Conservation (phyloP, 1,140 invertebrate genomes). For the Temnothorax nylanderi region DNA sequence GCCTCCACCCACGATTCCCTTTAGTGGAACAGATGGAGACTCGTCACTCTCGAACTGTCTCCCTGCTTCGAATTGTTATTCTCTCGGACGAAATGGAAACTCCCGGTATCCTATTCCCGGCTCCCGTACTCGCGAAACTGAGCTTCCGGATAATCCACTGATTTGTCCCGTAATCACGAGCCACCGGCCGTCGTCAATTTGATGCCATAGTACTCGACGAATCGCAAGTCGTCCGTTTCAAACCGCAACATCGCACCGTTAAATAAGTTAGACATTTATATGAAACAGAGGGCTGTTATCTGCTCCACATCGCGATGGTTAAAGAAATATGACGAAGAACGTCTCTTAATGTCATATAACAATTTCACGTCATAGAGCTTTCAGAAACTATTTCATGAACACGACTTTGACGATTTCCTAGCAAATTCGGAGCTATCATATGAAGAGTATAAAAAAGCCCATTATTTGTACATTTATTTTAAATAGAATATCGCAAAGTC, state of each 20-base stretch:
- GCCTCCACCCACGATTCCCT: background rate
- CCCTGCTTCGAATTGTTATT: slow-evolving; percentile 21
- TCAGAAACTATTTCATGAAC: background rate
- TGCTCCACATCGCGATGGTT: background rate
- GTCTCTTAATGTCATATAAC: no score
- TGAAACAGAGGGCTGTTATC: background rate
- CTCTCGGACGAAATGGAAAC: slow-evolving; percentile 36
- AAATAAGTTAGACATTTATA: slow-evolving; percentile 4
- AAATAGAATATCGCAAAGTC: background rate
- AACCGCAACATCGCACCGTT: background rate
- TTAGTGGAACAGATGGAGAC: slow-evolving; percentile 16
- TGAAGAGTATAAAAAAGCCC: background rate
- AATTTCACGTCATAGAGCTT: background rate
- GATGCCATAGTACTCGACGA: background rate
- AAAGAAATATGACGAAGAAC: background rate
- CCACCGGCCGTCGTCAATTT: slow-evolving; percentile 17
- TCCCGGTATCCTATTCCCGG: slow-evolving; percentile 33
- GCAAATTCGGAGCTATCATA: background rate
- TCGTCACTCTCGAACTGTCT: slow-evolving; percentile 28
- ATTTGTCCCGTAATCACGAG: slow-evolving; percentile 56
- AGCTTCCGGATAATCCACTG: slow-evolving; percentile 51
- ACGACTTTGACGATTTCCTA: background rate
- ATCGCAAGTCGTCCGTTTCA: background rate
- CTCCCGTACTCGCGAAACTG: slow-evolving; percentile 16
- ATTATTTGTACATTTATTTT: background rate